Base-by-base conservation (phyloP, 2,888 invertebrate species). In the Metallyticus violacea region DNA sequence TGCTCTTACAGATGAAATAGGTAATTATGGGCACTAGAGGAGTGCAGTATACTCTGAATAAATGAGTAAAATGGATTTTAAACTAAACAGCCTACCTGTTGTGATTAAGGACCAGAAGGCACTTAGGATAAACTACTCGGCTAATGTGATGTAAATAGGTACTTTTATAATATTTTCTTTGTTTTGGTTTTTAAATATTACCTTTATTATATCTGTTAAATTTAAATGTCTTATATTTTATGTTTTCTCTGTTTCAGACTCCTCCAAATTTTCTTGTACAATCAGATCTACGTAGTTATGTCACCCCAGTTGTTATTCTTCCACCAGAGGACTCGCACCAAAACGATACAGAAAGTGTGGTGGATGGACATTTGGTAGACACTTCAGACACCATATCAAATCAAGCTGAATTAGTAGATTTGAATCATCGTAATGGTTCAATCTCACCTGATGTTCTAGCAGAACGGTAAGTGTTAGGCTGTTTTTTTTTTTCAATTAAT, bases 251-350 rank as follows among this genome's bases (percentile, higher is more conserved):
- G 27, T 91, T 92, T 30, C 89, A 96, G 92, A 95, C 96, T 90
- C 98, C 99, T 87, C 99, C 99, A 0, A 99, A 99, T 92, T 99
- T 99, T 93, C 93, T 98, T 88, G 94, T 97, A 88, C 96, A 97
- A 93, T 96, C 98, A 81, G 99, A 99, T 91, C 95, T 99, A 90
- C 96, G 97, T 86, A 97, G 97, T 27, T 99, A 99, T 91, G 96
- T 98, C 85, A 97, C 99, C 1, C 99, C 99, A 0, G 98, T 98
- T 88, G 99, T 98, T 80, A 94, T 96, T 29, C 94, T 98, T 85
- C 97, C 97, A 1, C 96, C 95, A 76, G 94, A 95, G 89, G 93
- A 93, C 88, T 93, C 92, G 88, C 89, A 26, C 26, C 91, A 93
- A 3, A 94, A 94, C 87, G 93, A 93, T 85, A 92, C 93, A 22